These are phyloP conservation scores for Ciconia nigra DNA, from an alignment of 2,797 vertebrate species.

Conservation along the genomic window DNA sequence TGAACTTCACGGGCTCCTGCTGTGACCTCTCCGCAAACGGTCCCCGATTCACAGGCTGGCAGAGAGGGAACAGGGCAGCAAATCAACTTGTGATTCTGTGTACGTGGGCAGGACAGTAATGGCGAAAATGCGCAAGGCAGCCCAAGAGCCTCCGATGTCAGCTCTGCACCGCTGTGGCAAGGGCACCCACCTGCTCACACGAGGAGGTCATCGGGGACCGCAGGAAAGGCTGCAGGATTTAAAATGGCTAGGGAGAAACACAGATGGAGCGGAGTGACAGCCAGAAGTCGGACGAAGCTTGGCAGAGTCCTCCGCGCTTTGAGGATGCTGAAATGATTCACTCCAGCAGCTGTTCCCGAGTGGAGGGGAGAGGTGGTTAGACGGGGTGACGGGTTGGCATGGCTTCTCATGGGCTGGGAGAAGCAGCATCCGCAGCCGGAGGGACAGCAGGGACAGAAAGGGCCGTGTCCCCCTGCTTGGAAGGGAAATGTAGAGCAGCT, in stretches of 20 bases:
- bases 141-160: rapidly evolving
- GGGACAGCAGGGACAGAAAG: not conserved
- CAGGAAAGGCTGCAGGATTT: not conserved
- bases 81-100: rapidly evolving
- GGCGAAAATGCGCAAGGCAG: rapidly evolving
- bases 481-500: not conserved
- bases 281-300: not conserved
- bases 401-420: not conserved
- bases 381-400: rapidly evolving
- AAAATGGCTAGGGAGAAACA: not conserved
- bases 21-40: not conserved
- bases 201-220: not conserved
- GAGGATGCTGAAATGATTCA: not conserved
- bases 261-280: not conserved
- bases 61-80: not conserved
- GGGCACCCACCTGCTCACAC: not conserved
- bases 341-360: not conserved
- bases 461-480: not conserved
- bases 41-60: not conserved
- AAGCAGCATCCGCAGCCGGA: not conserved
- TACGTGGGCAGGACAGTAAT: rapidly evolving
- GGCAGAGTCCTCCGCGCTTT: not conserved
- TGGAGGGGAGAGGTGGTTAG: not conserved
- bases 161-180: rapidly evolving
- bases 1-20: not conserved